Conservation (phyloP, 2,888 invertebrate species). For the Hartigia nigra region DNA sequence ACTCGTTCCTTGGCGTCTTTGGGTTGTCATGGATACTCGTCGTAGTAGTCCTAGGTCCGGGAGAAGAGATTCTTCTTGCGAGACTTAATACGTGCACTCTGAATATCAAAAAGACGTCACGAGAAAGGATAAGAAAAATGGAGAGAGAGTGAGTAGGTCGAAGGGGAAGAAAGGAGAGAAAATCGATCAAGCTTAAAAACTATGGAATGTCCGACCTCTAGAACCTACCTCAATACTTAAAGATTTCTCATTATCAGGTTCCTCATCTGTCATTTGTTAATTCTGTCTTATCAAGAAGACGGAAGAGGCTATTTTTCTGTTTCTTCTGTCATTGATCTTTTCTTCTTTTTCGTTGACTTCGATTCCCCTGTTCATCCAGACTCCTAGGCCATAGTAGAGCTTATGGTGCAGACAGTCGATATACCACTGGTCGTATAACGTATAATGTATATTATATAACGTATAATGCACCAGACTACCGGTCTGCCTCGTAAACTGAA, state of each 20-base stretch:
- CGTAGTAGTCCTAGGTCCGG: conserved; percentile 10
- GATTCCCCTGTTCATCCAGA: background rate
- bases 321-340: background rate
- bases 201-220: background rate
- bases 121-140: no score
- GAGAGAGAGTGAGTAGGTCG: no score
- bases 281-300: background rate
- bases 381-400: background rate
- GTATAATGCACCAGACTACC: conserved; percentile 57
- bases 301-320: background rate
- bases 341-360: background rate
- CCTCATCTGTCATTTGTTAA: background rate
- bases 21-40: conserved; percentile 46
- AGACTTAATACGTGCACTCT: background rate
- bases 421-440: conserved; percentile 44
- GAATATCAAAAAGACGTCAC: background rate
- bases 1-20: conserved; percentile 30
- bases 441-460: conserved; percentile 20
- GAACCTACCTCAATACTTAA: background rate
- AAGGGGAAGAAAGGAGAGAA: background rate
- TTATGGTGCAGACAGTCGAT: conserved; percentile 31
- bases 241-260: background rate
- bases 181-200: background rate
- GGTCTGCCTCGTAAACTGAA: conserved; percentile 59
- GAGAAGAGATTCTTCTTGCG: background rate